phyloP scores from a whole-genome alignment of 2,113 vertebrate genomes.

The Gymnocephalus cernua region DNA sequence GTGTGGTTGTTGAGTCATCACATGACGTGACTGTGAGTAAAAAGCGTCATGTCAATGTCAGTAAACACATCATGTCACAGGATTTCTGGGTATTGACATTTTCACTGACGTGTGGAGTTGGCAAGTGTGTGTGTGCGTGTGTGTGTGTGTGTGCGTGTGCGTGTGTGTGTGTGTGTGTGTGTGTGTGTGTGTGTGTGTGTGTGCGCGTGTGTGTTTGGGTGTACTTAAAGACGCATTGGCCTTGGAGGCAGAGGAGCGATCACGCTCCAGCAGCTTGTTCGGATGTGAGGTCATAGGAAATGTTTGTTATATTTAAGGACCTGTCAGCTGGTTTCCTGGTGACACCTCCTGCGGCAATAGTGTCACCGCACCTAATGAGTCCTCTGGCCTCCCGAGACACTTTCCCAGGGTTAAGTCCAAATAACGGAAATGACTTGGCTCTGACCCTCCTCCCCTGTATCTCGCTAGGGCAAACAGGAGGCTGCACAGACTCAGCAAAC shows the following conservation, averaged over 20 bases:
- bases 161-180: background rate
- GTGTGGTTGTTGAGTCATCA: background rate
- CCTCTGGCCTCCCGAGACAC: conserved; percentile 55
- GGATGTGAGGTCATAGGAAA: conserved; percentile 64
- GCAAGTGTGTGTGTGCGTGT: background rate
- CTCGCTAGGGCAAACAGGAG: conserved; percentile 49
- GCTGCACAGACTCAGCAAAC: conserved; percentile 58
- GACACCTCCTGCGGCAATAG: conserved; percentile 59
- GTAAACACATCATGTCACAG: background rate
- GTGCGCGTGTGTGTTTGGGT: background rate
- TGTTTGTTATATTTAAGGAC: conserved; percentile 68
- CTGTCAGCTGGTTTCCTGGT: conserved; percentile 68
- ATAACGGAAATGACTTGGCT: conserved; percentile 69
- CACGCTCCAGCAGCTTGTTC: conserved; percentile 44
- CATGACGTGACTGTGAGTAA: background rate
- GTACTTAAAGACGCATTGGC: conserved; percentile 31
- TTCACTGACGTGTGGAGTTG: background rate
- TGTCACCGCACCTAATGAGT: conserved; percentile 75
- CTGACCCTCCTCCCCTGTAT: conserved; percentile 51
- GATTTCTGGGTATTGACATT: background rate
- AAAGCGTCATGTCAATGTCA: background rate
- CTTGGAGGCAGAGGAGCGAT: conserved; percentile 39
- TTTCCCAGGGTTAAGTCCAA: conserved; percentile 63
- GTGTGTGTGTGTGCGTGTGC: background rate
- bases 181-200: background rate